Conservation (phyloP, 2,113 vertebrate species). For the Tautogolabrus adspersus region DNA sequence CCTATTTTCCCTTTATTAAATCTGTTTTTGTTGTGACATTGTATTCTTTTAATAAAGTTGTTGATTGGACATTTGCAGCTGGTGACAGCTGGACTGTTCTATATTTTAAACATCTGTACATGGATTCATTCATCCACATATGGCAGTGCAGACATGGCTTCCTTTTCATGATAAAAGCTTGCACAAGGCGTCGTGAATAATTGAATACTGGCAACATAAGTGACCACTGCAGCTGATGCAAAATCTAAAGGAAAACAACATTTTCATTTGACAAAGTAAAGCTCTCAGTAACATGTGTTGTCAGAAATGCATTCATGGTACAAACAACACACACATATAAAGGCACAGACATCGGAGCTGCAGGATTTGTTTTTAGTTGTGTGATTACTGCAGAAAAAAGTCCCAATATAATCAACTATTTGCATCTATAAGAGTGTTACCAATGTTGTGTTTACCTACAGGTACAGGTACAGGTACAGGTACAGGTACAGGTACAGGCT, state of each 20-base stretch:
- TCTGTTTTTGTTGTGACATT: neutral
- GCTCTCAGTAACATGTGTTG: neutral
- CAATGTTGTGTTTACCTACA: too few relatives aligned
- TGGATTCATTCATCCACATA: neutral
- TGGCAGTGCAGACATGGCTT: neutral
- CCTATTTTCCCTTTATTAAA: neutral
- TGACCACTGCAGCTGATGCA: neutral
- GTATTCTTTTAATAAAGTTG: neutral
- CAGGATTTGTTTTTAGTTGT: too few relatives aligned
- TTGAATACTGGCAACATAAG: neutral
- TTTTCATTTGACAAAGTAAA: neutral
- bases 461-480: too few relatives aligned
- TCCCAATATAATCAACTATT: too few relatives aligned
- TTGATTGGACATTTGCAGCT: neutral
- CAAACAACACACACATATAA: neutral
- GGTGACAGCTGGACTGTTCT: constrained; percentile 5
- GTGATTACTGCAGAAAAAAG: too few relatives aligned
- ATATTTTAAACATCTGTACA: constrained; percentile 7
- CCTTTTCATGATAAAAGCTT: constrained; percentile 2
- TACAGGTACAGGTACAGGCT: neutral
- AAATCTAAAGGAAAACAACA: neutral
- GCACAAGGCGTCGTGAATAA: neutral
- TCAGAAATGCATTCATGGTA: too few relatives aligned
- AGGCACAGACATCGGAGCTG: neutral
- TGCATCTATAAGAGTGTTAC: too few relatives aligned